Conservation (phyloP, 2,113 vertebrate species). For the Gorsachius goisagi region DNA sequence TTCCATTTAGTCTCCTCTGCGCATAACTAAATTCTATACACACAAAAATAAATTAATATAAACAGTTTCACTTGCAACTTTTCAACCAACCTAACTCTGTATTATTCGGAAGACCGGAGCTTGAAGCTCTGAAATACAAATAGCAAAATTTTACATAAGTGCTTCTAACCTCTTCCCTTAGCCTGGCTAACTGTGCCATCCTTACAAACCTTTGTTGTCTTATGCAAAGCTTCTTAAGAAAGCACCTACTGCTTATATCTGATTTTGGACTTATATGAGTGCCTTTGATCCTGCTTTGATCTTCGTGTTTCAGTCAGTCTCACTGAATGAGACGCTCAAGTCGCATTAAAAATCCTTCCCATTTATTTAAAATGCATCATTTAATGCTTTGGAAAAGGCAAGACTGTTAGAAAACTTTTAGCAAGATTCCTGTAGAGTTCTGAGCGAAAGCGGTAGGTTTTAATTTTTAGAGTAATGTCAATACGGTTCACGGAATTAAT, state of each 20-base stretch:
- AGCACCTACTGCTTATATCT: not conserved
- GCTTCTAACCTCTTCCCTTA: not conserved
- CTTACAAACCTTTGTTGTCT: not conserved
- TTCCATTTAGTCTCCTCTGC: not conserved
- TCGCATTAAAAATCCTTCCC: not conserved
- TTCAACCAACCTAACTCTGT: not conserved
- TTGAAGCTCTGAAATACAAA: not conserved
- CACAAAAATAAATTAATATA: not conserved
- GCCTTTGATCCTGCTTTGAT: constrained; percentile 31
- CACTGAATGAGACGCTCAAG: not conserved
- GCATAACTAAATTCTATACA: accelerated
- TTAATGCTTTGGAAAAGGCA: not conserved
- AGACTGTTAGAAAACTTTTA: not conserved
- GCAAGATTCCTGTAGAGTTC: not conserved
- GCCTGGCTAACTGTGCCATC: not conserved
- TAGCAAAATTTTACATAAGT: not conserved
- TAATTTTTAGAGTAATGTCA: not conserved
- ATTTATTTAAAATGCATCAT: not conserved
- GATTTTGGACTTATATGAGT: not conserved
- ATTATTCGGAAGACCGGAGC: not conserved
- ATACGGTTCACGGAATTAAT: not conserved
- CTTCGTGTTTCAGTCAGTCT: not conserved
- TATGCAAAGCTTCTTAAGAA: not conserved
- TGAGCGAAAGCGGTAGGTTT: not conserved
- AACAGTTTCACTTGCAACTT: not conserved